These are phyloP conservation scores for Montipora sp. DNA, from an alignment of 64 coral and sea anemone genomes.

Conservation along the genomic window DNA sequence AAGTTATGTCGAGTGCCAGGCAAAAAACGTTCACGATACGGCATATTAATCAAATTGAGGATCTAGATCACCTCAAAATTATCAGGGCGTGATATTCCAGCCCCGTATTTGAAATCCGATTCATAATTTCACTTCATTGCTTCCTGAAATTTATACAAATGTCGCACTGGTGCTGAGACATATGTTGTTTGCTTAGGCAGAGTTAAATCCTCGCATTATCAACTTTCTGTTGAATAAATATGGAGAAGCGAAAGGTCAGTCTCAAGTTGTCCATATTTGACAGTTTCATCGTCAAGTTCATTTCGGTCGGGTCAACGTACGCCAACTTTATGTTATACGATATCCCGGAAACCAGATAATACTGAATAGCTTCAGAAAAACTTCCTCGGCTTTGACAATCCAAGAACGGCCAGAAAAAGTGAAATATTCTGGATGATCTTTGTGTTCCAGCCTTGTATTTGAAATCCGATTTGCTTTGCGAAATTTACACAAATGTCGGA, in stretches of 20 bases:
- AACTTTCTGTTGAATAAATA: constrained; percentile 5
- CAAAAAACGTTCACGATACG: too few relatives aligned
- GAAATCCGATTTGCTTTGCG: background rate
- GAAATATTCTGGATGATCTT: background rate
- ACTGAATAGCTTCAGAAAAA: background rate
- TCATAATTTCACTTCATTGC: background rate
- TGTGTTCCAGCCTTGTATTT: background rate
- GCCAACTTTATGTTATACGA: background rate
- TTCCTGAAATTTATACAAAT: background rate
- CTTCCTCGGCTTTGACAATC: background rate
- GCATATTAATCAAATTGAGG: background rate
- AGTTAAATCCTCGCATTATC: background rate
- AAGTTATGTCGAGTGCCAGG: too few relatives aligned
- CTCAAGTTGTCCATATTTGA: constrained; percentile 1
- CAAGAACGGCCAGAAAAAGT: background rate
- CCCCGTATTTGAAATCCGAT: background rate
- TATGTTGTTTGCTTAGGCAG: constrained; percentile 7
- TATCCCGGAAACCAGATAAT: background rate
- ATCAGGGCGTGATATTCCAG: too few relatives aligned
- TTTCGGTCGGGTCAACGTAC: background rate
- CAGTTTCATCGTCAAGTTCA: background rate
- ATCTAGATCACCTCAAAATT: too few relatives aligned
- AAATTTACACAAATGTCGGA: background rate
- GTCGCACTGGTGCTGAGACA: background rate
- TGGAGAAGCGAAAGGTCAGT: background rate